phyloP scores from a whole-genome alignment of 2,888 invertebrate species.

The Apamea epomidion region DNA sequence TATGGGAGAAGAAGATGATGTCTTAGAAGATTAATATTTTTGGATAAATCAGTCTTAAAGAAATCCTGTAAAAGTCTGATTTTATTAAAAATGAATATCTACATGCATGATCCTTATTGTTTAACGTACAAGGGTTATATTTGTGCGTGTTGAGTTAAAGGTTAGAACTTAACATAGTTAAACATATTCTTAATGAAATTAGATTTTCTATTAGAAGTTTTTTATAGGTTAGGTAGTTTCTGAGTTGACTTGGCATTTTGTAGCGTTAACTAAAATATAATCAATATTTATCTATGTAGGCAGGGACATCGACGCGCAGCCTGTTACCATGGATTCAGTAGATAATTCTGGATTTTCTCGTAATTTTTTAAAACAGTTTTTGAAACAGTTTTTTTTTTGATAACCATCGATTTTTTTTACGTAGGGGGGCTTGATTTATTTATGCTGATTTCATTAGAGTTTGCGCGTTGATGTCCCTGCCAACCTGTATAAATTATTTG shows the following conservation, averaged over 20 bases:
- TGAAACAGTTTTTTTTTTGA: too few relatives aligned
- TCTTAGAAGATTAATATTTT: neutral
- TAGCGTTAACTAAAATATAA: neutral
- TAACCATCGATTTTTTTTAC: too few relatives aligned
- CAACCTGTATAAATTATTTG: too few relatives aligned
- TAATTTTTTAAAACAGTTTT: too few relatives aligned
- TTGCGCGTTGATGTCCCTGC: too few relatives aligned
- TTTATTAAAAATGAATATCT: neutral
- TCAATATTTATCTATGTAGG: neutral
- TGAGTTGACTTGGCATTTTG: neutral
- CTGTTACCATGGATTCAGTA: too few relatives aligned
- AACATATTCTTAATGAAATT: neutral
- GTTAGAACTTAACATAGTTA: neutral
- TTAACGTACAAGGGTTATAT: neutral
- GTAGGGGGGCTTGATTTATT: too few relatives aligned
- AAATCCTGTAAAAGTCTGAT: neutral
- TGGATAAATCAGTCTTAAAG: neutral
- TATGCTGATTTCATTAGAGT: too few relatives aligned
- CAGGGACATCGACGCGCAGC: too few relatives aligned
- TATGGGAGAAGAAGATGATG: conserved; percentile 1
- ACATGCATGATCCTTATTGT: neutral
- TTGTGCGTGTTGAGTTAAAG: neutral
- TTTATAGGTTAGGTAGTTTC: neutral
- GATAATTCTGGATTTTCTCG: too few relatives aligned
- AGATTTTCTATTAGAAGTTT: neutral